phyloP scores from a whole-genome alignment of 2,888 invertebrate species.

The Ornithoptera alexandrae region DNA sequence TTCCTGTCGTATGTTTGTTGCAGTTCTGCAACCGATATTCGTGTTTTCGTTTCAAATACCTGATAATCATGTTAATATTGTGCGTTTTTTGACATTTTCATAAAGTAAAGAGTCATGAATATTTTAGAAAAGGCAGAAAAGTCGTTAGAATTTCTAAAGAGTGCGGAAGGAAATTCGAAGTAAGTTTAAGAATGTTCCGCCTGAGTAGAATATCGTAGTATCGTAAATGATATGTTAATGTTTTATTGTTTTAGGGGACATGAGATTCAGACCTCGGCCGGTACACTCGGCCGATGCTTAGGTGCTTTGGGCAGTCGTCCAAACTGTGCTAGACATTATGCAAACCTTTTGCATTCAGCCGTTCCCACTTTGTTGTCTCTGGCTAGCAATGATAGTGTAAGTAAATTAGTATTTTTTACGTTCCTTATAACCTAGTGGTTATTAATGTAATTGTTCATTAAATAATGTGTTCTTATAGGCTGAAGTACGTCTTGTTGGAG shows the following conservation, averaged over 20 bases:
- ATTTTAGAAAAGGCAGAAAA: slow-evolving; percentile 75
- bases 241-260: slow-evolving; percentile 52
- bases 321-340: slow-evolving; percentile 67
- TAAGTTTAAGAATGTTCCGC: slow-evolving; percentile 42
- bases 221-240: background rate
- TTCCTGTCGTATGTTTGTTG: slow-evolving; percentile 49
- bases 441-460: slow-evolving; percentile 4
- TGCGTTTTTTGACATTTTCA: slow-evolving; percentile 18
- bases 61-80: slow-evolving; percentile 42
- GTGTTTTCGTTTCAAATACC: slow-evolving; percentile 34
- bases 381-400: slow-evolving; percentile 73
- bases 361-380: slow-evolving; percentile 66
- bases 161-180: slow-evolving; percentile 63
- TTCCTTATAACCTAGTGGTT: background rate
- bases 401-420: slow-evolving; percentile 40
- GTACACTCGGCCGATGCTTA: slow-evolving; percentile 68
- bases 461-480: slow-evolving; percentile 52
- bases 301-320: slow-evolving; percentile 68
- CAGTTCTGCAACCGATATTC: slow-evolving; percentile 42
- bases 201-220: background rate
- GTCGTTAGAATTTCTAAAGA: slow-evolving; percentile 69
- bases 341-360: slow-evolving; percentile 64
- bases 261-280: slow-evolving; percentile 70
- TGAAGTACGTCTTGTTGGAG: slow-evolving; percentile 71
- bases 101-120: slow-evolving; percentile 55